Evolutionary conservation across 2,888 invertebrate species (phyloP), one percentile per base, ranked within the genome.

Genomic region (Hybos culiciformis): DNA sequence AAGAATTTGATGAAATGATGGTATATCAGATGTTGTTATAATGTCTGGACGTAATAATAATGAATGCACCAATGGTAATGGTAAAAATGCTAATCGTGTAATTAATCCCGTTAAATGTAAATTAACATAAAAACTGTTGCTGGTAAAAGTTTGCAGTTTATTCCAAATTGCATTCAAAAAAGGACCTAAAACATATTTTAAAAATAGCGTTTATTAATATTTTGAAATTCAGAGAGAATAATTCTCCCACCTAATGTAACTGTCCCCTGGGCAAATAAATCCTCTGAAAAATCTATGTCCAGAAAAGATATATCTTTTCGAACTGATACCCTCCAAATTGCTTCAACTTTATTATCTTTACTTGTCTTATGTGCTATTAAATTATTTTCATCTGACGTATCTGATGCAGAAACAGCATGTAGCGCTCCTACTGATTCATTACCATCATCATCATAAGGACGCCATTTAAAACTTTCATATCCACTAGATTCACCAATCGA

Each of bases 1-100:
- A 53, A 88, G 68, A 48, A 86, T 92, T 77, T 92, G 92, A 64
- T 84, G 83, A 49, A 94, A 72, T 4, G 90, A 91, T 60, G 87
- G 85, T 59, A 93, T 84, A 58, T 85, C 85, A 2, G 92, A 91
- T 61, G 91, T 90, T 58, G 91, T 77, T 52, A 86, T 81, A 53
- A 80, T 76, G 62, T 80, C 80, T 47, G 87, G 82, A 56, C 90
- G 87, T 48, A 97, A 73, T 37, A 97, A 71, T 60, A 93, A 79
- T 4, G 92, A 84, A 50, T 87, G 77, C 41, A 96, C 70, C 42
- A 96, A 68, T 6, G 93, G 90, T 53, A 93, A 83, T 0, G 94
- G 90, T 64, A 90, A 85, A 46, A 85, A 77, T 5, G 91, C 84
- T 50, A 97, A 71, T 51, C 86, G 78, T 24, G 88, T 80, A 37